Evolutionary conservation across 2,888 invertebrate species (phyloP), one percentile per base, ranked within the genome.

Genomic region (Argyra leucocephala): DNA sequence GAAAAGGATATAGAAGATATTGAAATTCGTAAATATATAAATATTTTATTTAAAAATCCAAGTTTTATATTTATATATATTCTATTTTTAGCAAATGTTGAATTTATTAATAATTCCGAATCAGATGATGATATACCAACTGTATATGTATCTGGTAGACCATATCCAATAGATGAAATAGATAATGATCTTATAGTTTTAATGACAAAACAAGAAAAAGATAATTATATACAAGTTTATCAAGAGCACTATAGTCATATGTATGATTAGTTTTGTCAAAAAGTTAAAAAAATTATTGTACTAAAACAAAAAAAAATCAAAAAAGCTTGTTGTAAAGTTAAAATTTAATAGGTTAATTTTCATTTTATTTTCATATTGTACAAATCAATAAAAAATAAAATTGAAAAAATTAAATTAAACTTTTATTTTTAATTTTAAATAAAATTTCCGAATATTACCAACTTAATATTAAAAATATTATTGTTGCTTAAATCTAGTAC

Each of bases 201-300:
- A 78, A 97, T 97, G 96, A 89, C 91, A 12, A 89, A 91, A 22
- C 82, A 88, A 5, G 96, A 97, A 77, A 96, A 95, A 80, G 94
- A 95, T 76, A 88, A 90, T 57, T 97, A 96, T 79, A 96, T 96
- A 72, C 90, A 93, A 80, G 86, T 92, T 60, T 95, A 94, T 77
- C 95, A 96, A 77, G 95, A 96, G 78, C 90, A 91, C 80, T 95
- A 93, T 81, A 90, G 93, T 71, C 90, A 93, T 78, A 90, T 93
- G 83, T 90, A 88, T 74, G 91, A 90, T 81, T 93, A 80, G 78
- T 60, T 3, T 31, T 48, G 10, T 15, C 18, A n/a, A 2, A 37
- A 37, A 37, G 12, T 31, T 31, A 37, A 37, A 15, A 18, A 5
- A 15, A 48, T 31, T 48, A 12, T 18, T 48, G 2, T 48, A 7